Conservation (phyloP, 1,140 invertebrate species). For the Nymphalis io region DNA sequence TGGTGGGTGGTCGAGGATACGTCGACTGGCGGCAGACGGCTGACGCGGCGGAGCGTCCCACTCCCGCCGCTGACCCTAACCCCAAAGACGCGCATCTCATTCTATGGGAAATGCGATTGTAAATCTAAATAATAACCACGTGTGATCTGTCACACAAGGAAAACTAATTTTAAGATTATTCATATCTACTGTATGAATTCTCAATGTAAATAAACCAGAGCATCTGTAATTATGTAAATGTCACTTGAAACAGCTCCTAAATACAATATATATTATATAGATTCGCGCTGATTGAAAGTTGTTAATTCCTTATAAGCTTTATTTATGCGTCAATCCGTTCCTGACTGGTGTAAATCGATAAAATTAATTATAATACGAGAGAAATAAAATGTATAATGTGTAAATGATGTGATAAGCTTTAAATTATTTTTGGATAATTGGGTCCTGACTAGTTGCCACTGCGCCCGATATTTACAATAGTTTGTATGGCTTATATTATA, state of each 20-base stretch:
- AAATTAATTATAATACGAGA: constrained; percentile 18
- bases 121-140: constrained; percentile 28
- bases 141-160: not conserved
- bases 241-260: constrained; percentile 42
- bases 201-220: constrained; percentile 39
- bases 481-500: constrained; percentile 50
- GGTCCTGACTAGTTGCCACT: constrained; percentile 43
- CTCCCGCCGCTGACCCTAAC: constrained; percentile 72
- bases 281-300: constrained; percentile 25
- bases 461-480: constrained; percentile 53
- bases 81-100: constrained; percentile 90
- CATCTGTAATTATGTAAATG: constrained; percentile 54
- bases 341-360: constrained; percentile 9
- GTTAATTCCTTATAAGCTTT: constrained; percentile 10
- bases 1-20: constrained; percentile 94
- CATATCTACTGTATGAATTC: not conserved
- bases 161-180: not conserved
- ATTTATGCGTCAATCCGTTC: constrained; percentile 21
- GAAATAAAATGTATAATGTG: constrained; percentile 50
- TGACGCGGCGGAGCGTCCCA: constrained; percentile 78
- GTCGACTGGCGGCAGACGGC: constrained; percentile 89
- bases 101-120: constrained; percentile 95
- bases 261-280: constrained; percentile 36
- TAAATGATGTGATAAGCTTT: constrained; percentile 74
- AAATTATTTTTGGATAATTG: constrained; percentile 74